phyloP scores from a whole-genome alignment of 2,797 vertebrate species.

The Lepus townsendii region DNA sequence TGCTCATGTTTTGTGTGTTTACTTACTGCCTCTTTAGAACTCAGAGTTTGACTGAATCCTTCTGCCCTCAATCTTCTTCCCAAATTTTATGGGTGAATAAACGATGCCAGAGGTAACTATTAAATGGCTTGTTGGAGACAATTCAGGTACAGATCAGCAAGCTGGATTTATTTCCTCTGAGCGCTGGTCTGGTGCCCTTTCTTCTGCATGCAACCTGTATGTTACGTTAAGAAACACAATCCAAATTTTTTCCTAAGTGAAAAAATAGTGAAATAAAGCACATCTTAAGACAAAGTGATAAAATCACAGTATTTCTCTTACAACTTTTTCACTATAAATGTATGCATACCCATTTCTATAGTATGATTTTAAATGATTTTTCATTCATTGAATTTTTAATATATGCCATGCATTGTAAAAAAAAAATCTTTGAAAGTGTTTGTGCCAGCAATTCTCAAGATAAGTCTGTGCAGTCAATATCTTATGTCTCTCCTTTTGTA shows the following conservation, averaged over 20 bases:
- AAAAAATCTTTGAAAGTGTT: background rate
- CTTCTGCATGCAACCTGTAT: background rate
- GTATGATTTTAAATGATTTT: background rate
- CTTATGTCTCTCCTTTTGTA: background rate
- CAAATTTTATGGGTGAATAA: background rate
- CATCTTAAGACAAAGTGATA: background rate
- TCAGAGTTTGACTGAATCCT: background rate
- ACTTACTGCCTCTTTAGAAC: background rate
- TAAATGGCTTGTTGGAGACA: background rate
- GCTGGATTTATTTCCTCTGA: constrained; percentile 22
- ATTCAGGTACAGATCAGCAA: background rate
- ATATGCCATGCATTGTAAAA: background rate
- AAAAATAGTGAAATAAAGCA: constrained; percentile 43
- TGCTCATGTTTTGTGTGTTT: constrained; percentile 18
- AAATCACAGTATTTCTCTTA: constrained; percentile 23
- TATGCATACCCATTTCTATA: background rate
- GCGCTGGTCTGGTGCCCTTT: background rate
- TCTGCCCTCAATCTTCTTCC: accelerated
- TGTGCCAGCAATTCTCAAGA: background rate
- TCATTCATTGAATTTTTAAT: background rate
- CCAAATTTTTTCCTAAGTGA: constrained; percentile 5
- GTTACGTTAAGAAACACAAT: background rate
- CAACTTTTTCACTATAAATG: background rate
- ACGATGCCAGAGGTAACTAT: background rate
- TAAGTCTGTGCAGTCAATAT: background rate